Percentiles rank a stretch among this genome's conserved stretches.
These are phyloP conservation scores for Conus betulinus DNA, from an alignment of 1,140 invertebrate species.

Conservation along the genomic window DNA sequence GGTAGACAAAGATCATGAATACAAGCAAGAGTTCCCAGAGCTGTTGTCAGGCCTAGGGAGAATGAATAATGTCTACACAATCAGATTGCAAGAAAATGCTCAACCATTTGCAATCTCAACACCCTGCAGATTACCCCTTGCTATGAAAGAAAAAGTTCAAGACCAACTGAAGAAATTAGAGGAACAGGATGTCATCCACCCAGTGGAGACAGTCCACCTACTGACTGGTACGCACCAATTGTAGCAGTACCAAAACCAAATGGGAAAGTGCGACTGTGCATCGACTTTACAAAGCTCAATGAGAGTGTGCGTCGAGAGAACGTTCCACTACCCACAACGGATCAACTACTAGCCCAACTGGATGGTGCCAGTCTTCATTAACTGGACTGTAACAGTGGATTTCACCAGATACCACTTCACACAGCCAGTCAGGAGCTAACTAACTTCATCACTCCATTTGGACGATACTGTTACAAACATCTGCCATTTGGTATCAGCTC, in stretches of 20 bases:
- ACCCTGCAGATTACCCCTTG: not conserved
- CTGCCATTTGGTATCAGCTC: not conserved
- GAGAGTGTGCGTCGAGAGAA: not conserved
- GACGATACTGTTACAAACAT: not conserved
- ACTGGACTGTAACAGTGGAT: slow-evolving; percentile 7
- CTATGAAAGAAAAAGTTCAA: not conserved
- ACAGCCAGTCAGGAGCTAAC: not conserved
- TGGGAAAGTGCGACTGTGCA: not conserved
- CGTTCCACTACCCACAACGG: not conserved
- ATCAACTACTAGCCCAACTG: not conserved
- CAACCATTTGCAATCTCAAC: not conserved
- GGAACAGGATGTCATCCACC: not conserved
- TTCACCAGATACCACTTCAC: not conserved
- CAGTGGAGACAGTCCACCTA: not conserved
- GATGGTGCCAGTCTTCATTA: not conserved
- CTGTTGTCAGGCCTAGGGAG: not conserved
- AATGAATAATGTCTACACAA: not conserved
- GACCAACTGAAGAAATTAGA: not conserved
- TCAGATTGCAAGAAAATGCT: not conserved
- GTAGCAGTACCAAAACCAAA: not conserved
- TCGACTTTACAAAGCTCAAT: not conserved
- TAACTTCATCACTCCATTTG: not conserved
- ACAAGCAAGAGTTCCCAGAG: too few relatives aligned
- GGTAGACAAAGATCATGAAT: not conserved
- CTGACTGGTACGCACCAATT: not conserved